A percentile compares a stretch with the other conserved stretches of the same genome.
Evolutionary conservation across 2,113 vertebrate species (phyloP).

Genomic region (Uria aalge): DNA sequence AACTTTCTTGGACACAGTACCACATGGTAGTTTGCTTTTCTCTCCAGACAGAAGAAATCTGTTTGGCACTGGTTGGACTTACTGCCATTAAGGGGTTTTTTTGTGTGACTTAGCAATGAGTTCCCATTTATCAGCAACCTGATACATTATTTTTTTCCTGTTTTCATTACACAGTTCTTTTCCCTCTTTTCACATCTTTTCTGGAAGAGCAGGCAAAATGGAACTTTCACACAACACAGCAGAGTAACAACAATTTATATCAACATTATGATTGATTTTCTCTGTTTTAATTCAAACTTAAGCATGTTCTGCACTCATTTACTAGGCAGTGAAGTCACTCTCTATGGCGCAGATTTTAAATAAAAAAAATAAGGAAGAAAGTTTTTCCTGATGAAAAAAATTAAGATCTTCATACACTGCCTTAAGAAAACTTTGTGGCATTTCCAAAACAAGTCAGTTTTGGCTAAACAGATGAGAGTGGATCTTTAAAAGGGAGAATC

Average conservation of each 20-base stretch:
- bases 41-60: background rate
- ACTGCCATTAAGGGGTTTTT: background rate
- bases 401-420: rapidly evolving
- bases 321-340: background rate
- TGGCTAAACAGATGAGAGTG: background rate
- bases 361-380: background rate
- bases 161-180: background rate
- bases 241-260: background rate
- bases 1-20: background rate
- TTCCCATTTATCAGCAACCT: background rate
- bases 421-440: background rate
- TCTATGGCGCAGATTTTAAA: background rate
- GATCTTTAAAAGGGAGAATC: background rate
- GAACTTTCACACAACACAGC: background rate
- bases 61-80: background rate
- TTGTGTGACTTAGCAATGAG: background rate
- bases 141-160: background rate
- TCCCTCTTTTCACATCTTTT: background rate
- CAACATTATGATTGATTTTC: background rate
- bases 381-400: background rate
- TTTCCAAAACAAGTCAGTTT: background rate
- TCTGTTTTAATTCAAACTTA: background rate
- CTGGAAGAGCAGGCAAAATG: background rate
- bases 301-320: background rate
- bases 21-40: background rate